phyloP scores from a whole-genome alignment of 2,797 vertebrate species.

The Manis javanica region DNA sequence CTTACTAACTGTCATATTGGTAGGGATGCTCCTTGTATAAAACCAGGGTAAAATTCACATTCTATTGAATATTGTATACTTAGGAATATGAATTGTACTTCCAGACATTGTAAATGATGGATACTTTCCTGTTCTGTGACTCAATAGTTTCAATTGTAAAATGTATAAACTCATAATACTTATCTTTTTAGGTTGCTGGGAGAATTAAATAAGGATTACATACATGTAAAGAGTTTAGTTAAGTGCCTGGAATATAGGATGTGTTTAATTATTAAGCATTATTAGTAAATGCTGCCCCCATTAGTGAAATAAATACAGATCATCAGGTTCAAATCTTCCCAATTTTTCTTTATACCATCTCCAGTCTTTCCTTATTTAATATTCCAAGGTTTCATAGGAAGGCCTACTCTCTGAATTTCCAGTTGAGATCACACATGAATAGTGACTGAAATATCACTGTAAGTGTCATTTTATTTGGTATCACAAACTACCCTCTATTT shows the following conservation, averaged over 20 bases:
- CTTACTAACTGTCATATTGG: not conserved
- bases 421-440: not conserved
- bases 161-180: not conserved
- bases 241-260: not conserved
- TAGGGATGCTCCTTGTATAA: not conserved
- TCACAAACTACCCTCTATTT: not conserved
- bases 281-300: not conserved
- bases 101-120: not conserved
- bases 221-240: not conserved
- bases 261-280: not conserved
- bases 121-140: not conserved
- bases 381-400: not conserved
- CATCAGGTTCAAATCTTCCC: not conserved
- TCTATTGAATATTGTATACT: not conserved
- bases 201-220: not conserved
- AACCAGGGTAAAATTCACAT: not conserved
- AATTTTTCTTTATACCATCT: not conserved
- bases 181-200: not conserved
- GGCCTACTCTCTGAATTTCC: not conserved
- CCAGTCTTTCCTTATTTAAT: not conserved
- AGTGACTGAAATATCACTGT: not conserved
- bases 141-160: not conserved
- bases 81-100: not conserved
- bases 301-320: not conserved
- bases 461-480: not conserved